These are phyloP conservation scores for Ceyx melanurus DNA, from an alignment of 2,113 vertebrate genomes.

Conservation along the genomic window DNA sequence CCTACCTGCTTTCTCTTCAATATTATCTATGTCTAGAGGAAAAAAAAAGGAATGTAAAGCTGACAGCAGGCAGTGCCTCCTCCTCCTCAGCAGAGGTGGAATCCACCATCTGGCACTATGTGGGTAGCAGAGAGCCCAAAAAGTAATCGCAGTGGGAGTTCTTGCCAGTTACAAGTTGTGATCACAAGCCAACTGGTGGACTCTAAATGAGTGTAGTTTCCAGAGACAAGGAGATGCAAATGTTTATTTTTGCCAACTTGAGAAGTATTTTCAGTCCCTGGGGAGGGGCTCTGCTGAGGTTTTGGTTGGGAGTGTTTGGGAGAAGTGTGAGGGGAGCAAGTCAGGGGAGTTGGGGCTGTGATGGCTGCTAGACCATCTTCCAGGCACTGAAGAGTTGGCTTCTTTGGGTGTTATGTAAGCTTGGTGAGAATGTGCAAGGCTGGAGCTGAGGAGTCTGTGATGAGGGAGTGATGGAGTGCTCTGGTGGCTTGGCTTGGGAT, in stretches of 20 bases:
- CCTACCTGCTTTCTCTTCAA: neutral
- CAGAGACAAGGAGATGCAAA: neutral
- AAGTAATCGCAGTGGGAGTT: conserved; percentile 65
- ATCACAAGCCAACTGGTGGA: conserved; percentile 59
- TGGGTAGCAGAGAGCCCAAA: conserved; percentile 62
- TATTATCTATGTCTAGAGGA: neutral
- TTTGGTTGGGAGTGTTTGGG: neutral
- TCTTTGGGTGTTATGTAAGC: neutral
- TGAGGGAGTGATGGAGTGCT: no score
- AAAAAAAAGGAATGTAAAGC: neutral
- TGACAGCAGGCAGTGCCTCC: conserved; percentile 59
- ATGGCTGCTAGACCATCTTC: conserved; percentile 42
- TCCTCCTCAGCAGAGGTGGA: conserved; percentile 70
- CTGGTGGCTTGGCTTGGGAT: neutral
- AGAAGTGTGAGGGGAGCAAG: neutral
- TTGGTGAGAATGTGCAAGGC: neutral
- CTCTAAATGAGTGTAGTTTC: neutral
- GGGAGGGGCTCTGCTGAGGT: neutral
- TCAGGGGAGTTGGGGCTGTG: neutral
- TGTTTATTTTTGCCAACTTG: conserved; percentile 1
- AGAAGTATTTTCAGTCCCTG: neutral
- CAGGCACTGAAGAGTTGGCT: neutral
- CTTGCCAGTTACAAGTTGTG: conserved; percentile 69
- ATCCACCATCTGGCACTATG: conserved; percentile 48
- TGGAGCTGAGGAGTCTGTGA: neutral